A percentile compares a stretch with the other conserved stretches of the same genome.
phyloP scores from a whole-genome alignment of 2,113 vertebrate species.

The Ailurus styani region DNA sequence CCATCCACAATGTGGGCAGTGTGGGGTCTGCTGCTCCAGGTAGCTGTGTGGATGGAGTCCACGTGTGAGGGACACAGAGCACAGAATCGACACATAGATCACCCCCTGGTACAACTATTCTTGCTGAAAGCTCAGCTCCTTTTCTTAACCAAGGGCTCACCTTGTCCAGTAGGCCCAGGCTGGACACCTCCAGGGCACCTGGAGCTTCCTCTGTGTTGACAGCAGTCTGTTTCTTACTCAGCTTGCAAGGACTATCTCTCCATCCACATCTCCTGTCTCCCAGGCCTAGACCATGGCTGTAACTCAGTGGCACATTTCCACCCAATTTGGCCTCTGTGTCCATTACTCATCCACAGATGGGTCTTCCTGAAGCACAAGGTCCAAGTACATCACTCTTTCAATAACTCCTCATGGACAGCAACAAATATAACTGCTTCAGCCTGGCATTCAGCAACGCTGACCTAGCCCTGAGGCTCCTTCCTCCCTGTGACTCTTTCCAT shows the following conservation, averaged over 20 bases:
- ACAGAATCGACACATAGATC: too few relatives aligned
- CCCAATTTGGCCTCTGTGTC: neutral
- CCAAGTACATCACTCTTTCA: neutral
- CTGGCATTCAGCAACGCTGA: neutral
- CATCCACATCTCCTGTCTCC: fast-evolving
- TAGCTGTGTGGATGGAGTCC: fast-evolving
- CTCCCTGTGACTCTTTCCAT: neutral
- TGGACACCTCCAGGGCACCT: neutral
- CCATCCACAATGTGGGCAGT: too few relatives aligned
- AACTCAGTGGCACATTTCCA: too few relatives aligned
- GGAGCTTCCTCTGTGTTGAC: neutral
- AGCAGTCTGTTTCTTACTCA: neutral
- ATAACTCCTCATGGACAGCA: neutral
- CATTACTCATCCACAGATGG: fast-evolving
- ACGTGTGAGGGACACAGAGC: fast-evolving
- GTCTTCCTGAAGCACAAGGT: neutral
- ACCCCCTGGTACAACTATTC: fast-evolving
- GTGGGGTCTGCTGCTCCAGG: too few relatives aligned
- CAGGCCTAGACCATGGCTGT: neutral
- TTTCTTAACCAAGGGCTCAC: neutral
- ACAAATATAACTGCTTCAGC: neutral
- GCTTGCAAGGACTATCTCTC: neutral
- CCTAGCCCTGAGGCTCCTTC: neutral
- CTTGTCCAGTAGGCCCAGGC: neutral
- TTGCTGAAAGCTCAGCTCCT: neutral